These are phyloP conservation scores for Dryobota labecula DNA, from an alignment of 2,888 invertebrate genomes.

Conservation along the genomic window DNA sequence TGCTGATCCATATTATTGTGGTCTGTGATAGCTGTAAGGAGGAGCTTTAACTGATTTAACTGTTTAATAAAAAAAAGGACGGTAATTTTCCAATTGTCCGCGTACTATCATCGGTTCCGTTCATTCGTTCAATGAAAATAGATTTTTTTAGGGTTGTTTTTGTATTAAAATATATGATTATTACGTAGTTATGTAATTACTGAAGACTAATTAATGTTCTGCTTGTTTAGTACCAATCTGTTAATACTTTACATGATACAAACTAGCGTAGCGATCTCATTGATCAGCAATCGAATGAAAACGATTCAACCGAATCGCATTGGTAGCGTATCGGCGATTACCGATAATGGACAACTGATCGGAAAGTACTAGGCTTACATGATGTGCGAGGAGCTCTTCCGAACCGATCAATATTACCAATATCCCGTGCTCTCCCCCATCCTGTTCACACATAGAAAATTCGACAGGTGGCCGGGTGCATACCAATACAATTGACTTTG, in stretches of 20 bases:
- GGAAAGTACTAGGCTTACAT: conserved; percentile 85
- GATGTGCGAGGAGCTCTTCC: conserved; percentile 76
- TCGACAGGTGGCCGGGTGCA: conserved; percentile 66
- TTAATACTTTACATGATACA: background rate
- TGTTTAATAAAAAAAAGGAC: too few species aligned
- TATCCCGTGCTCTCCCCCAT: conserved; percentile 75
- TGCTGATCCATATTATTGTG: too few species aligned
- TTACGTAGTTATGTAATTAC: background rate
- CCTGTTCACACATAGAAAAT: conserved; percentile 71
- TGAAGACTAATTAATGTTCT: background rate
- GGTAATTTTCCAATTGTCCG: too few species aligned
- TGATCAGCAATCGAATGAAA: conserved; percentile 30
- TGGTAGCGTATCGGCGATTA: conserved; percentile 81
- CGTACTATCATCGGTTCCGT: background rate
- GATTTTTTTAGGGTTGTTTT: too few species aligned
- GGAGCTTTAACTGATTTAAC: too few species aligned
- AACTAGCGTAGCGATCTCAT: background rate
- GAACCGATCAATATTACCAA: conserved; percentile 87
- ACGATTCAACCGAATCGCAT: conserved; percentile 63
- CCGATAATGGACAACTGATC: conserved; percentile 88
- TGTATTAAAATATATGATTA: too few species aligned
- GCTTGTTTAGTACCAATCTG: background rate
- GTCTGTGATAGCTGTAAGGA: too few species aligned
- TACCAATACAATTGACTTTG: conserved; percentile 50
- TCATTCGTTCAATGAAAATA: background rate